These are phyloP conservation scores for Zygogramma bicolorata DNA, from an alignment of 2,888 invertebrate genomes.

Conservation along the genomic window DNA sequence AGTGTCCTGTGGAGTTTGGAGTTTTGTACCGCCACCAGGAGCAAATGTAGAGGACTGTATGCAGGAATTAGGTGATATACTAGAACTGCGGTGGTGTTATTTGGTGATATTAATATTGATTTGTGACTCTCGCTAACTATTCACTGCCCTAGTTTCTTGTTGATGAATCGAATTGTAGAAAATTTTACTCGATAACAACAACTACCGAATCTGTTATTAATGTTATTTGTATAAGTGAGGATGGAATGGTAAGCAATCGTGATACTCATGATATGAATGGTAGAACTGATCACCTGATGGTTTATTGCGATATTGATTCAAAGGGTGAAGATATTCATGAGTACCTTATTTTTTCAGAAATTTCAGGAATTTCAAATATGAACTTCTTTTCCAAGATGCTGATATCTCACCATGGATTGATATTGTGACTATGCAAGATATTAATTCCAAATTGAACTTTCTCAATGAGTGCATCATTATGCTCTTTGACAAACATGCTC, in stretches of 20 bases:
- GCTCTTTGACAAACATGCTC: no score
- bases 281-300: background rate
- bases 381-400: constrained; percentile 8
- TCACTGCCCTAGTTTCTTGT: constrained; percentile 7
- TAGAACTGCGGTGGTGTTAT: constrained; percentile 3
- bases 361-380: background rate
- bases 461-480: no score
- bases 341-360: background rate
- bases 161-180: background rate
- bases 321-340: background rate
- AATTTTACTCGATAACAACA: background rate
- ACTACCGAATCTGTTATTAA: background rate
- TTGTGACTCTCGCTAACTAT: constrained; percentile 7
- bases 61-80: constrained; percentile 3
- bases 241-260: constrained; percentile 7
- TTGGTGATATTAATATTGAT: constrained; percentile 9
- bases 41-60: background rate
- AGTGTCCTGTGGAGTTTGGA: background rate
- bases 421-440: no score
- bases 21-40: background rate
- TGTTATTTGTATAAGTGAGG: constrained; percentile 12
- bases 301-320: constrained; percentile 10
- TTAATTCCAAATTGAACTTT: no score
- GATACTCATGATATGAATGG: constrained; percentile 5
- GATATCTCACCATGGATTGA: constrained; percentile 1